Percentiles rank a stretch among this genome's conserved stretches.
Evolutionary conservation across 2,113 vertebrate genomes (phyloP).

Genomic region (Lepidothrix coronata): DNA sequence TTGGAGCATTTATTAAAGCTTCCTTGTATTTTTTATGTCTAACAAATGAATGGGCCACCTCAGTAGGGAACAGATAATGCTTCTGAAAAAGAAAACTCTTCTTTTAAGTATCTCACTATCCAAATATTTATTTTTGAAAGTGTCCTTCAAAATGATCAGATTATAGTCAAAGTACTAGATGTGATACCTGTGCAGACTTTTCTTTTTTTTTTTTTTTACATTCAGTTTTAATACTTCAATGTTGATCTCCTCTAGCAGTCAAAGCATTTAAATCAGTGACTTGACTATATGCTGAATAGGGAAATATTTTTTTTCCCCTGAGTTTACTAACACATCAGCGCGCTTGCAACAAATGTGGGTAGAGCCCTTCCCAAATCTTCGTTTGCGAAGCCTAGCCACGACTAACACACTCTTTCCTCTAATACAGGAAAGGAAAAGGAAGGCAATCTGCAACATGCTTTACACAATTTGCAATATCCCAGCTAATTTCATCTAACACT

Average conservation of each 20-base stretch:
- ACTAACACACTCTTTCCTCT: neutral
- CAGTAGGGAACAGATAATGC: neutral
- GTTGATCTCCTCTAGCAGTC: neutral
- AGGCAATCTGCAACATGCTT: neutral
- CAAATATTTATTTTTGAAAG: neutral
- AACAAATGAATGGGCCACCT: neutral
- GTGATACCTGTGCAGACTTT: neutral
- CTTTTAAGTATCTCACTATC: neutral
- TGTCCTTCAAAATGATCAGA: neutral
- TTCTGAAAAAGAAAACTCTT: neutral
- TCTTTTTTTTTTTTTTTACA: neutral
- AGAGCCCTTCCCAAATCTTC: too few relatives aligned
- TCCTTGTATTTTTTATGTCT: neutral
- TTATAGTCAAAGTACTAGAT: neutral
- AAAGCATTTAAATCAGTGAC: neutral
- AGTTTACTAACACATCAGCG: neutral
- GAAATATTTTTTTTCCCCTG: neutral
- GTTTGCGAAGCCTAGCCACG: too few relatives aligned
- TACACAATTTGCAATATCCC: neutral
- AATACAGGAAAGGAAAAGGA: neutral
- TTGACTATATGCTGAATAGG: neutral
- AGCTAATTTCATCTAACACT: neutral
- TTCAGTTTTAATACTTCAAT: neutral
- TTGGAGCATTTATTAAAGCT: neutral
- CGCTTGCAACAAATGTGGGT: too few relatives aligned